Percentiles rank a stretch among this genome's conserved stretches.
Conservation (phyloP, 2,113 vertebrate genomes). For the Gorsachius goisagi region DNA sequence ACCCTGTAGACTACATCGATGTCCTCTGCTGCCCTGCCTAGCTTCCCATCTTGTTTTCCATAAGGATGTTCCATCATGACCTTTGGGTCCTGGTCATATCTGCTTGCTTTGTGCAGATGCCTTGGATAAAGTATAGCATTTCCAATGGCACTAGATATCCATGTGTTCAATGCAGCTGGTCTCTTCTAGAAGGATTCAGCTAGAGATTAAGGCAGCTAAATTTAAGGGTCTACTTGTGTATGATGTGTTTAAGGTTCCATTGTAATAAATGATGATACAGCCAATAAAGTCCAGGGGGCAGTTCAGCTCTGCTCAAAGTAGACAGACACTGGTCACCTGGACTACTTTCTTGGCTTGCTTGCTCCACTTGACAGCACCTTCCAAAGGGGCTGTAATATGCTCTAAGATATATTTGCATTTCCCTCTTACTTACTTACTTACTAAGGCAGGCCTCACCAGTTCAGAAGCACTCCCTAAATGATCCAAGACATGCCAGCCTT, state of each 20-base stretch:
- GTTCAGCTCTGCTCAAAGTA: background rate
- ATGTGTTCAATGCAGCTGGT: background rate
- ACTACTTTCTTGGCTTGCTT: background rate
- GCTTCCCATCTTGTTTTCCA: background rate
- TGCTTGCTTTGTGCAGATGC: background rate
- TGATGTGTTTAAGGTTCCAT: background rate
- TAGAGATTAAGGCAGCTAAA: background rate
- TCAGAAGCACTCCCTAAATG: background rate
- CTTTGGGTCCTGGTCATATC: background rate
- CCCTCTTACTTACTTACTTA: background rate
- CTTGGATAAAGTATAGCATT: background rate
- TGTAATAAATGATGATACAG: background rate
- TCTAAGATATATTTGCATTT: background rate
- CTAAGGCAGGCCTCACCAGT: background rate
- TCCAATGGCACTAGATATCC: background rate
- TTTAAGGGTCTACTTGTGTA: background rate
- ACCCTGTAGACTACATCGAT: accelerated
- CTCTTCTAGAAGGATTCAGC: background rate
- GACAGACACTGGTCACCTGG: background rate
- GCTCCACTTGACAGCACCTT: background rate
- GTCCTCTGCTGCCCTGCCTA: background rate
- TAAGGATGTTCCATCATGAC: too few relatives aligned
- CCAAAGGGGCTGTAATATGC: background rate
- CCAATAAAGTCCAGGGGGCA: background rate
- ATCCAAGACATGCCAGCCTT: background rate